Conservation (phyloP, 2,797 vertebrate species). For the Ataeniobius toweri region DNA sequence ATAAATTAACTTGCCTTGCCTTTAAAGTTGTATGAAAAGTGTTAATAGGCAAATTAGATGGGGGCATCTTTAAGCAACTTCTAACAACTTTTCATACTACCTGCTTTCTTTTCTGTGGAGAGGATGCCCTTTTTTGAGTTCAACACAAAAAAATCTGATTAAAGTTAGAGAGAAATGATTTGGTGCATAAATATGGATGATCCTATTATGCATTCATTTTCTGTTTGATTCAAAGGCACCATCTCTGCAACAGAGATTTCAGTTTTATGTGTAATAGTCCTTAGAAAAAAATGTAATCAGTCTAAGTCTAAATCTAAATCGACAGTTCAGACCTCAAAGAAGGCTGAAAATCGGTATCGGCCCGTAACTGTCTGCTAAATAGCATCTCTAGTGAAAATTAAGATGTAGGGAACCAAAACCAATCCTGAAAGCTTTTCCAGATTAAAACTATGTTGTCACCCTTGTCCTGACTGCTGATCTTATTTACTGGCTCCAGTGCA, state of each 20-base stretch:
- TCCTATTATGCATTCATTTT: not conserved
- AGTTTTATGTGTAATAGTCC: not conserved
- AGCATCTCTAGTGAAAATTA: not conserved
- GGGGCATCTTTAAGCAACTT: not conserved
- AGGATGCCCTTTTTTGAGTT: not conserved
- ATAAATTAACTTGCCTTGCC: too few species aligned
- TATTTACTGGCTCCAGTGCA: conserved; percentile 15
- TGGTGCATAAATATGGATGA: not conserved
- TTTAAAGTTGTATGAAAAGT: not conserved
- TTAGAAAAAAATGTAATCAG: not conserved
- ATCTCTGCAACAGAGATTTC: not conserved
- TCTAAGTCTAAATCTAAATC: not conserved
- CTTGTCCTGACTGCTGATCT: conserved; percentile 9
- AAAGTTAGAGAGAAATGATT: not conserved
- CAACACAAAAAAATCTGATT: not conserved
- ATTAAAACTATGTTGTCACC: conserved; percentile 2
- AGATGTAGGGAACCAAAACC: not conserved
- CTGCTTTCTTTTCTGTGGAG: not conserved
- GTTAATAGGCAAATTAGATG: not conserved
- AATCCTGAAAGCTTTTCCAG: not conserved
- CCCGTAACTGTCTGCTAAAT: not conserved
- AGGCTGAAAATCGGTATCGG: not conserved
- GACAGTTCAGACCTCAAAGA: not conserved
- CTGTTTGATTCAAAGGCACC: not conserved
- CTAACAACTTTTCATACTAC: not conserved